Evolutionary conservation across 37 sponge, comb jelly and placozoan species (phyloP), one percentile per base, ranked within the genome.

Genomic region (Crambe crambe): DNA sequence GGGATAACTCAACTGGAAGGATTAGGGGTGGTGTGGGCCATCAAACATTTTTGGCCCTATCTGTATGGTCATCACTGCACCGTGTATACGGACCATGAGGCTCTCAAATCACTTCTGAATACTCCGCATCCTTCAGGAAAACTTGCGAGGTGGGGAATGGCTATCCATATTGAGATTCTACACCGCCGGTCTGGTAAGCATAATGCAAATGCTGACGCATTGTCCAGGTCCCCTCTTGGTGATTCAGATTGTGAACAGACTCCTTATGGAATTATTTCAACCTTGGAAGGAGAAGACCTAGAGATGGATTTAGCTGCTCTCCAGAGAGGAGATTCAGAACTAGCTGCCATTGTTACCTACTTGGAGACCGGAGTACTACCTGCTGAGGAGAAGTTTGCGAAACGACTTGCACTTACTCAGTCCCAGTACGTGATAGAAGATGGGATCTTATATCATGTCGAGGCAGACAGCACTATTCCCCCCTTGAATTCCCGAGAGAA

Each of bases 61-160:
- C 71, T 89, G 35, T 89, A 89, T 79, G 89, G 85, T 8, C 84
- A 89, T 35, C 37, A 22, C 1, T 89, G 80, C 54, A 17, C 60
- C 0, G 84, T 89, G 36, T 76, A 39, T 35, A 89, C 89, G 6
- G 89, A 89, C 31, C 89, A 89, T 25, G 80, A 83, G 54, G 84
- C 89, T 3, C 76, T 83, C 22, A 89, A 83, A 54, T 71, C 82
- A 8, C 62, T 87, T 37, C 56, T 87, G 39, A 81, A 81, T 63
- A 87, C 82, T 8, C 88, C 88, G 4, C 88, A 81, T 2, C 88
- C 88, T 25, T 81, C 88, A 30, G 88, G 78, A 18, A 87, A 87
- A 57, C 42, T 81, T 0, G 89, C 89, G 2, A 58, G 91, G 40
- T 90, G 86, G 86, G 91, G 83, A 8, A 31, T 85, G 81, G 75